Conservation (phyloP, 2,797 vertebrate genomes). For the Squalus acanthias region DNA sequence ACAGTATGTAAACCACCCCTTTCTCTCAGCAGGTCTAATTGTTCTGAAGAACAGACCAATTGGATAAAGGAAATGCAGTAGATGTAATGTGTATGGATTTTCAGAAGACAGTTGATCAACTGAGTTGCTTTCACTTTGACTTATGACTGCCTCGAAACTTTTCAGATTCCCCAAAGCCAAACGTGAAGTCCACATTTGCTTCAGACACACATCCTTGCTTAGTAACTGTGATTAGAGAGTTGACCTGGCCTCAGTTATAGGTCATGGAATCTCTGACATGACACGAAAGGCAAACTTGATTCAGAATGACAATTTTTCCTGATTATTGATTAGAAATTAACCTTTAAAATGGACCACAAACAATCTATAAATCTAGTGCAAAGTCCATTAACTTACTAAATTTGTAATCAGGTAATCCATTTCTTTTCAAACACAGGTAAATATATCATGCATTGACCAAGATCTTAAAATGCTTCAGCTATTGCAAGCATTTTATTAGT, state of each 20-base stretch:
- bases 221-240: background rate
- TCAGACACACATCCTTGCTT: background rate
- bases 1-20: no score
- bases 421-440: background rate
- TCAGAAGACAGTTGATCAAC: background rate
- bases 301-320: constrained; percentile 5
- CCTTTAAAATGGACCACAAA: constrained; percentile 10
- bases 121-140: background rate
- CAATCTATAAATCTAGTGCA: constrained; percentile 14
- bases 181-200: background rate
- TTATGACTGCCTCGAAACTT: background rate
- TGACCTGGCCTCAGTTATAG: background rate
- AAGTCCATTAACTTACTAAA: background rate
- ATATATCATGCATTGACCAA: background rate
- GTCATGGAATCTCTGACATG: background rate
- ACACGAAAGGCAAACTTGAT: background rate
- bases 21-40: no score
- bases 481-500: background rate
- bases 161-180: background rate
- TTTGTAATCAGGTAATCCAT: constrained; percentile 18
- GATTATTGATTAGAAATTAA: constrained; percentile 24
- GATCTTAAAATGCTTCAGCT: background rate
- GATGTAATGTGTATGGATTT: background rate
- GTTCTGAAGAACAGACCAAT: no score
- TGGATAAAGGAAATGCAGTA: no score